A percentile compares a stretch with the other conserved stretches of the same genome.
Conservation (phyloP, 2,797 vertebrate species). For the Enteromius afrohamiltoni region DNA sequence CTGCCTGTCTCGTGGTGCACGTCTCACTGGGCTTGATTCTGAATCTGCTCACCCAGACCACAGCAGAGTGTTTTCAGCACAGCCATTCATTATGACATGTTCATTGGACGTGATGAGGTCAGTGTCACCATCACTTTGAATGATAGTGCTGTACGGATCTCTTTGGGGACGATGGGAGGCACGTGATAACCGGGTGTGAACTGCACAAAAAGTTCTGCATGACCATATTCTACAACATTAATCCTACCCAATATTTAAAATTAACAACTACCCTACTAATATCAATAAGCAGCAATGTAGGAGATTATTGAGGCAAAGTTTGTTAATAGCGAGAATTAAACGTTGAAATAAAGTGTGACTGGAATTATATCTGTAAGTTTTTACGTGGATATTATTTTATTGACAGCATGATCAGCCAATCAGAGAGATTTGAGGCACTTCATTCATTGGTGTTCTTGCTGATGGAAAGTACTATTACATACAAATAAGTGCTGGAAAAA, state of each 20-base stretch:
- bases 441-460: neutral
- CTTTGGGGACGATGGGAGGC: neutral
- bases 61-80: neutral
- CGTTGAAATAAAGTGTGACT: neutral
- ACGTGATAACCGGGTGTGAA: neutral
- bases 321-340: neutral
- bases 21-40: constrained; percentile 28
- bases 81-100: constrained; percentile 31
- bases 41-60: constrained; percentile 30
- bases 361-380: neutral
- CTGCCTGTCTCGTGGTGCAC: constrained; percentile 23
- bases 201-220: neutral
- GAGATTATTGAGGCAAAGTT: neutral
- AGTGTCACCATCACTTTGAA: constrained; percentile 17
- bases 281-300: too few relatives aligned
- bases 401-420: neutral
- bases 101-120: constrained; percentile 42
- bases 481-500: neutral
- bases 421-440: neutral
- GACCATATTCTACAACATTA: neutral
- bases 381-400: neutral
- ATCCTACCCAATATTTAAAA: neutral
- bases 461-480: neutral
- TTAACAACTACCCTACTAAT: neutral
- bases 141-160: neutral